These are phyloP conservation scores for Polyploca ridens DNA, from an alignment of 2,888 invertebrate species.

Conservation along the genomic window DNA sequence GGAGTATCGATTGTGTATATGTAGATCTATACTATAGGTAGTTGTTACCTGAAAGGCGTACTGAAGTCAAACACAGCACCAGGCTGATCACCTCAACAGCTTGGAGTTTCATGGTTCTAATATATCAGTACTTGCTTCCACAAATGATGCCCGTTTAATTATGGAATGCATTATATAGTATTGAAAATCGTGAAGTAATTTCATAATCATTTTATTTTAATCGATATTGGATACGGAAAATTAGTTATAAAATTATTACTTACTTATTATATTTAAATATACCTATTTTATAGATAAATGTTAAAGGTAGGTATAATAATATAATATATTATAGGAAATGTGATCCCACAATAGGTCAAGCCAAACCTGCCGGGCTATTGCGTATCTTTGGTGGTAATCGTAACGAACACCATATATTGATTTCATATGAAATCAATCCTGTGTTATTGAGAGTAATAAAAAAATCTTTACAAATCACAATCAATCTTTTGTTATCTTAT, in stretches of 20 bases:
- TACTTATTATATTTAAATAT: background rate
- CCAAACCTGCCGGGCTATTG: no score
- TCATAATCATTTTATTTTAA: slow-evolving; percentile 1
- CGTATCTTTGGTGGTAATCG: no score
- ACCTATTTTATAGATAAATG: background rate
- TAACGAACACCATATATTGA: no score
- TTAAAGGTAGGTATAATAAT: no score
- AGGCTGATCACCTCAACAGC: background rate
- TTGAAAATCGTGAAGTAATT: background rate
- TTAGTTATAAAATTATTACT: background rate
- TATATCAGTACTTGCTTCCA: background rate
- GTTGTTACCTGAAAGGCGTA: background rate
- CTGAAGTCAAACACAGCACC: background rate
- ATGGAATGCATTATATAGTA: slow-evolving; percentile 3
- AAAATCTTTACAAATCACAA: no score
- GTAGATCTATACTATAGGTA: no score
- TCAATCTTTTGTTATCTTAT: no score
- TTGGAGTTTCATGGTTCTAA: background rate
- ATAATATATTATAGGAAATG: no score
- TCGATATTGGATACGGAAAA: background rate
- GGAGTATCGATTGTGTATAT: no score
- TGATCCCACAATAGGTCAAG: no score
- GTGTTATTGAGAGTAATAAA: no score
- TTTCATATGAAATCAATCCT: no score
- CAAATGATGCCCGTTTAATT: background rate